A percentile compares a stretch with the other conserved stretches of the same genome.
Conservation (phyloP, 2,888 invertebrate species). For the Icerya purchasi region DNA sequence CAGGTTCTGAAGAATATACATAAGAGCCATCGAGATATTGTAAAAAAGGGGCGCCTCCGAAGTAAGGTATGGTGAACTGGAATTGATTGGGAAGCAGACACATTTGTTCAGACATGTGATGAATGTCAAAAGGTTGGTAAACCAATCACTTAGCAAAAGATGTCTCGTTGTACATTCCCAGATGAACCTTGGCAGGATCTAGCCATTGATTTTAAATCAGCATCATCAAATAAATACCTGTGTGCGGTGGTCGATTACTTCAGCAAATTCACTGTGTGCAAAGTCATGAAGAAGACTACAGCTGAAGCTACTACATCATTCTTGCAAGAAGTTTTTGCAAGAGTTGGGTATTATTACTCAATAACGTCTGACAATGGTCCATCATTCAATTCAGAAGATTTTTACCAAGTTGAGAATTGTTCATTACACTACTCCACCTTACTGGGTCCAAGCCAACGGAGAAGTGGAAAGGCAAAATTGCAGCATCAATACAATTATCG, state of each 20-base stretch:
- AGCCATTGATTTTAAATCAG: slow-evolving; percentile 4
- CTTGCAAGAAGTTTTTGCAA: background rate
- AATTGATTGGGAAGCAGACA: slow-evolving; percentile 3
- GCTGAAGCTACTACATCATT: background rate
- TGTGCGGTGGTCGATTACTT: slow-evolving; percentile 6
- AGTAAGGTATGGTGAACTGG: slow-evolving; percentile 11
- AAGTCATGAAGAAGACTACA: too few species aligned
- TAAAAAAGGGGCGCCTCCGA: slow-evolving; percentile 5
- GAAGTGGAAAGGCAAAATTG: slow-evolving; percentile 2
- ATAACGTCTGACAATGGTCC: slow-evolving; percentile 8
- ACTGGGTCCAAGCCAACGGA: slow-evolving; percentile 7
- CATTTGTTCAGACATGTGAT: background rate
- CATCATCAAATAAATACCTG: background rate
- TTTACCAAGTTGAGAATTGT: background rate
- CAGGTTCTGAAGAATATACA: slow-evolving; percentile 5
- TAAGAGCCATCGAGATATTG: slow-evolving; percentile 12
- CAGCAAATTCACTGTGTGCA: background rate
- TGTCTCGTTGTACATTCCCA: background rate
- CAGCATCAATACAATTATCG: background rate
- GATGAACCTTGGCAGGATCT: slow-evolving; percentile 5
- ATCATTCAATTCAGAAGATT: background rate
- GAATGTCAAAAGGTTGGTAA: slow-evolving; percentile 6
- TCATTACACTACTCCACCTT: background rate
- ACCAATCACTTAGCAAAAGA: background rate
- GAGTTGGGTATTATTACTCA: background rate